These are phyloP conservation scores for Drosophila kohkoa DNA, from an alignment of 1,140 invertebrate species.

Conservation along the genomic window DNA sequence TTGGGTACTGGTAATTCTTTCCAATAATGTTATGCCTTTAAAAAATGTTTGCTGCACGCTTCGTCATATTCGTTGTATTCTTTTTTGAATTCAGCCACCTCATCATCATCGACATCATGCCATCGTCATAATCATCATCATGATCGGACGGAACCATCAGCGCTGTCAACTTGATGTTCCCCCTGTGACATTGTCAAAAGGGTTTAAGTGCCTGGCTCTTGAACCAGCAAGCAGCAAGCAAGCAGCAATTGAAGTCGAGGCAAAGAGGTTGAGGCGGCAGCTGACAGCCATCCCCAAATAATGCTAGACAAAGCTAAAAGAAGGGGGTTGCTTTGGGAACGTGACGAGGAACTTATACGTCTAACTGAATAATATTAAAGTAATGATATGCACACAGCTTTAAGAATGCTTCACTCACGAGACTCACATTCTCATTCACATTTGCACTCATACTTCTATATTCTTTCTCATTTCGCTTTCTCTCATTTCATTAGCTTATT, in stretches of 20 bases:
- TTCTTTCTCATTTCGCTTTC: background rate
- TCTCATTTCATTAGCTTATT: constrained; percentile 1
- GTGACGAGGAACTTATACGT: constrained; percentile 63
- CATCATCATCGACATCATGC: constrained; percentile 66
- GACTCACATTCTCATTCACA: too few relatives aligned
- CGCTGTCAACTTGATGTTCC: constrained; percentile 68
- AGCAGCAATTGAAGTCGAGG: constrained; percentile 29
- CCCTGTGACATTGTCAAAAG: constrained; percentile 78
- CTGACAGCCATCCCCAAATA: constrained; percentile 57
- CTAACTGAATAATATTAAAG: constrained; percentile 61
- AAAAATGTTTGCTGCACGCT: constrained; percentile 25
- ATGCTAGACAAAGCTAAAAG: constrained; percentile 67
- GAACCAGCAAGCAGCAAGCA: constrained; percentile 48
- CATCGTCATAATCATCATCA: constrained; percentile 51
- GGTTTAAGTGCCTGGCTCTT: constrained; percentile 79
- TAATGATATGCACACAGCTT: constrained; percentile 37
- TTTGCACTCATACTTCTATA: background rate
- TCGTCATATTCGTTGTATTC: constrained; percentile 60
- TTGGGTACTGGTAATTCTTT: constrained; percentile 44
- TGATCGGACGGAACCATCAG: constrained; percentile 45
- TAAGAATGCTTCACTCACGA: constrained; percentile 23
- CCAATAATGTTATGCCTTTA: constrained; percentile 47
- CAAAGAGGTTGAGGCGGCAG: constrained; percentile 27
- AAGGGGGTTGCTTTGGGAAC: constrained; percentile 26
- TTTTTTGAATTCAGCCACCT: constrained; percentile 73